These are phyloP conservation scores for Gymnosoma rotundatum DNA, from an alignment of 2,888 invertebrate genomes.

Conservation along the genomic window DNA sequence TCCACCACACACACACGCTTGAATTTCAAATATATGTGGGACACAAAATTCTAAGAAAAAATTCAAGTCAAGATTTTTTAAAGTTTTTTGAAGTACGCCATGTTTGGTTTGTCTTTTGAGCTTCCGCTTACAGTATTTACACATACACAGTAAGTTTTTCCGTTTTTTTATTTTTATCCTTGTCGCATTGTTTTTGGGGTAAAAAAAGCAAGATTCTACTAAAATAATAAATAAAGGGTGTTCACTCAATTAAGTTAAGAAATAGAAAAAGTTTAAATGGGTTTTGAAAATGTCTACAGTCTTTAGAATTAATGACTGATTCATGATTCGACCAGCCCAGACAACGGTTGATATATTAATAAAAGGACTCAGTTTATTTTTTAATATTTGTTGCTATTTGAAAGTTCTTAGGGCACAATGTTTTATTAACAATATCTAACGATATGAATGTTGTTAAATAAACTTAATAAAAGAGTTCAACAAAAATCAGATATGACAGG, in stretches of 20 bases:
- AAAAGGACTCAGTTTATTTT: no score
- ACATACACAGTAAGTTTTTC: constrained; percentile 50
- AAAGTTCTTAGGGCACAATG: no score
- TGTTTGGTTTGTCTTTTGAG: constrained; percentile 81
- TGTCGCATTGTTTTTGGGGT: constrained; percentile 43
- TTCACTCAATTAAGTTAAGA: neutral
- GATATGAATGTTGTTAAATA: no score
- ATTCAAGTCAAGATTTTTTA: constrained; percentile 63
- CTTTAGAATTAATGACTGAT: no score
- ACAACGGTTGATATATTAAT: no score
- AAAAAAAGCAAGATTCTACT: constrained; percentile 22
- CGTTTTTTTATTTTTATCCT: constrained; percentile 38
- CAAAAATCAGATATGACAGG: no score
- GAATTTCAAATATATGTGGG: constrained; percentile 37
- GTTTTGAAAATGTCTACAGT: no score
- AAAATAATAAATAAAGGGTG: constrained; percentile 43
- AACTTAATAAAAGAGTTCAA: no score
- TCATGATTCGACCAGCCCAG: no score
- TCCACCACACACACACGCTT: constrained; percentile 39
- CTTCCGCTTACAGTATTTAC: constrained; percentile 75
- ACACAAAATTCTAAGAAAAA: constrained; percentile 71
- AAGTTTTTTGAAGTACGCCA: constrained; percentile 76
- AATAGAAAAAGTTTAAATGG: neutral
- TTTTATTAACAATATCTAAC: no score
- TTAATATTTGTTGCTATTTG: no score